These are phyloP conservation scores for Palythoa caribaeorum DNA, from an alignment of 92 coral and sea anemone genomes.

Conservation along the genomic window DNA sequence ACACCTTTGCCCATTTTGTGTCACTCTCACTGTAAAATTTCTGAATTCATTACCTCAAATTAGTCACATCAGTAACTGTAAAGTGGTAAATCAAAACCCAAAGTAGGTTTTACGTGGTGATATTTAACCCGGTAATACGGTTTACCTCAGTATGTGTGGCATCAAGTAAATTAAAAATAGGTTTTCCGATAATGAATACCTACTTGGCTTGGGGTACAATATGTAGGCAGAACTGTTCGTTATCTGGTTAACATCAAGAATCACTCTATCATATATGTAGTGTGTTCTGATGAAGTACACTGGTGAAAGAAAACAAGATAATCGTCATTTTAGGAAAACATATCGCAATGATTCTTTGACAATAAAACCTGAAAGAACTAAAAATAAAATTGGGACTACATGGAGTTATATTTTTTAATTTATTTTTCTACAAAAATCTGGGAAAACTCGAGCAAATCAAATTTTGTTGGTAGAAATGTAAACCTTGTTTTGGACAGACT, in stretches of 20 bases:
- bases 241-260: slow-evolving; percentile 12
- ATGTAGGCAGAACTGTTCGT: slow-evolving; percentile 65
- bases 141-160: no score
- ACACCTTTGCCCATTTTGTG: no score
- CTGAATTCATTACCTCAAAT: no score
- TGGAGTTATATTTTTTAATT: not conserved
- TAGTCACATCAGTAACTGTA: no score
- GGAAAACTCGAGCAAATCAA: not conserved
- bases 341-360: not conserved
- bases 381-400: not conserved
- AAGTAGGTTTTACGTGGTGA: no score
- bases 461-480: no score
- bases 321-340: no score
- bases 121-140: no score
- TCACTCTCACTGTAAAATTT: no score
- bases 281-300: slow-evolving; percentile 40
- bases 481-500: not conserved
- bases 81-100: no score
- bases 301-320: slow-evolving; percentile 22
- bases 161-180: not conserved
- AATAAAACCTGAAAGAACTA: not conserved
- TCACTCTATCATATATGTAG: slow-evolving; percentile 63
- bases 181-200: slow-evolving; percentile 7
- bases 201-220: slow-evolving; percentile 69
- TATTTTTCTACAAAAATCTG: not conserved